phyloP scores from a whole-genome alignment of 2,113 vertebrate species.

The Epinephelus cyanopodus region DNA sequence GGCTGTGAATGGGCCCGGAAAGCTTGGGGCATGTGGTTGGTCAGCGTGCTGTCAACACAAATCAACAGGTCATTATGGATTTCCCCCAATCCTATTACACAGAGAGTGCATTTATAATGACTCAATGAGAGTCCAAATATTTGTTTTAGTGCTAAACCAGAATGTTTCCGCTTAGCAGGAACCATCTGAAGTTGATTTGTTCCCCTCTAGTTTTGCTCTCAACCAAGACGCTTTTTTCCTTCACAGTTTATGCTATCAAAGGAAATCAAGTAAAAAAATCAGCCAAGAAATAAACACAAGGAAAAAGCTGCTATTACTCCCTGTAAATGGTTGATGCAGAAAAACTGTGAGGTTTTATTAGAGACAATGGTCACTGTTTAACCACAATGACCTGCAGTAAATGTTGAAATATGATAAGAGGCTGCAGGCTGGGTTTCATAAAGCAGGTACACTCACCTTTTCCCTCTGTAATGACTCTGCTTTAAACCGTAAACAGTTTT shows the following conservation, averaged over 20 bases:
- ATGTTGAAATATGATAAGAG: constrained; percentile 28
- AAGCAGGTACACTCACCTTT: constrained; percentile 7
- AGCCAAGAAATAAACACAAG: constrained; percentile 19
- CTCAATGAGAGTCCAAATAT: constrained; percentile 46
- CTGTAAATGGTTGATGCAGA: background rate
- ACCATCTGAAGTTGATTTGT: constrained; percentile 48
- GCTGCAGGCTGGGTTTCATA: constrained; percentile 18
- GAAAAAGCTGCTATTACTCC: accelerated
- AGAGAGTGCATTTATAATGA: constrained; percentile 25
- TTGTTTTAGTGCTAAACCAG: constrained; percentile 47
- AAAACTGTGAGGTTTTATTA: constrained; percentile 27
- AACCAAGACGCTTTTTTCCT: background rate
- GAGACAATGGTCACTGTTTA: constrained; percentile 15
- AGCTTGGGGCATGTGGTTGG: constrained; percentile 3
- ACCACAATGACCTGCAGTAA: constrained; percentile 41
- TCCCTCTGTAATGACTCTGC: constrained; percentile 33
- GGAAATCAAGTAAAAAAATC: background rate
- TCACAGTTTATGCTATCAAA: constrained; percentile 11
- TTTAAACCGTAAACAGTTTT: constrained; percentile 53
- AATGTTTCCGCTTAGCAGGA: constrained; percentile 45
- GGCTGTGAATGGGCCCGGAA: background rate
- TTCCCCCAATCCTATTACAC: constrained; percentile 54
- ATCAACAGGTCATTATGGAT: constrained; percentile 30
- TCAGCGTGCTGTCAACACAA: constrained; percentile 35
- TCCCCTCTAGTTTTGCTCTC: constrained; percentile 1